Conservation (phyloP, 2,888 invertebrate genomes). For the Dynastes maya region DNA sequence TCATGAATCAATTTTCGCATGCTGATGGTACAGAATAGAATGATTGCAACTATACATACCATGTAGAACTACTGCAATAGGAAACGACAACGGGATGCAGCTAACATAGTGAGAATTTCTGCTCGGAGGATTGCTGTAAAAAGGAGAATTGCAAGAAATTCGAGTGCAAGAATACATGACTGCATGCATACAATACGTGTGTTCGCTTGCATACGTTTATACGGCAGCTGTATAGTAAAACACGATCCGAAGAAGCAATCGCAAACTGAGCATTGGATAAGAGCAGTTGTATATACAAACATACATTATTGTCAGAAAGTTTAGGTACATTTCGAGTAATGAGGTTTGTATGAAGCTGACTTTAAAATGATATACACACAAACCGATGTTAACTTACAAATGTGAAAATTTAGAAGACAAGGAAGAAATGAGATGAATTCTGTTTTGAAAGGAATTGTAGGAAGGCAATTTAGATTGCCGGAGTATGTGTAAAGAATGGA, state of each 20-base stretch:
- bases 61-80: background rate
- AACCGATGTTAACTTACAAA: too few relatives aligned
- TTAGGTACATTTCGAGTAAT: background rate
- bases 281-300: background rate
- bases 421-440: too few relatives aligned
- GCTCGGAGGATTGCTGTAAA: background rate
- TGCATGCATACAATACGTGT: slow-evolving; percentile 17
- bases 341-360: background rate
- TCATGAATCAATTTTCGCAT: too few relatives aligned
- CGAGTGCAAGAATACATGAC: slow-evolving; percentile 1
- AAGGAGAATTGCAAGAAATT: background rate
- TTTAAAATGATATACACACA: too few relatives aligned
- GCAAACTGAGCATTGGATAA: background rate
- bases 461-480: too few relatives aligned
- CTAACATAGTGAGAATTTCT: slow-evolving; percentile 20
- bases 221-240: background rate
- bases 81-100: background rate
- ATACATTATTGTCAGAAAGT: background rate
- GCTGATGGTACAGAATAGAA: too few relatives aligned
- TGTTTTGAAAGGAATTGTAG: too few relatives aligned
- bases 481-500: too few relatives aligned
- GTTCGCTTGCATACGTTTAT: background rate
- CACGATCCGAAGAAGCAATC: background rate
- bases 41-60: too few relatives aligned
- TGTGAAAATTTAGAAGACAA: too few relatives aligned